Evolutionary conservation across 2,797 vertebrate species (phyloP).

Genomic region (Mareca strepera): DNA sequence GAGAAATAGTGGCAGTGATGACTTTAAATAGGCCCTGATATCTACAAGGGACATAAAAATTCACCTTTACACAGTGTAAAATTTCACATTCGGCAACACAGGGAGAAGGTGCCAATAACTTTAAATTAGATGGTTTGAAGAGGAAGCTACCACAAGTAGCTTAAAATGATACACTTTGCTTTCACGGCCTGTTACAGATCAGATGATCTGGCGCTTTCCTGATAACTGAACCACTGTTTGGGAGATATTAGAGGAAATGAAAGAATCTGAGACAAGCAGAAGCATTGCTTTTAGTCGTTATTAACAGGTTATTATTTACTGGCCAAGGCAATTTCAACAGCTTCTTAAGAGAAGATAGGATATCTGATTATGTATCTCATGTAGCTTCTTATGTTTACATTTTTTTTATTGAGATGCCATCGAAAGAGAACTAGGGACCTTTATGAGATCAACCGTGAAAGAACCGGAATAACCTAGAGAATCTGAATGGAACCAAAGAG

Average conservation of each 20-base stretch:
- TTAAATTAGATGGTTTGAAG: background rate
- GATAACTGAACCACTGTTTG: background rate
- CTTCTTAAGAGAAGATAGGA: background rate
- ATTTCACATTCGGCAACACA: background rate
- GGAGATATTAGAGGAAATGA: background rate
- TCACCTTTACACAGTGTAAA: background rate
- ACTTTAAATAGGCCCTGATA: background rate
- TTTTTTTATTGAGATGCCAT: background rate
- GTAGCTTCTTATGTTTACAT: background rate
- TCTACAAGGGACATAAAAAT: background rate
- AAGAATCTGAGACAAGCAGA: background rate
- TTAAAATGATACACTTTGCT: background rate
- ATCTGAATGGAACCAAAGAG: background rate
- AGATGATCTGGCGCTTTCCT: background rate
- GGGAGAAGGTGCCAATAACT: background rate
- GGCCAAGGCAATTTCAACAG: background rate
- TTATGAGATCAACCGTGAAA: background rate
- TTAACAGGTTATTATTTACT: background rate
- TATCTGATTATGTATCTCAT: background rate
- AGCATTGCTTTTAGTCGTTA: background rate
- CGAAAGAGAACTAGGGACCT: background rate
- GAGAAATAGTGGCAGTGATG: background rate
- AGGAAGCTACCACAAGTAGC: background rate
- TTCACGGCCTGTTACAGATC: background rate
- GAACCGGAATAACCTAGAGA: background rate